phyloP scores from a whole-genome alignment of 2,113 vertebrate species.

The Rafetus swinhoei region DNA sequence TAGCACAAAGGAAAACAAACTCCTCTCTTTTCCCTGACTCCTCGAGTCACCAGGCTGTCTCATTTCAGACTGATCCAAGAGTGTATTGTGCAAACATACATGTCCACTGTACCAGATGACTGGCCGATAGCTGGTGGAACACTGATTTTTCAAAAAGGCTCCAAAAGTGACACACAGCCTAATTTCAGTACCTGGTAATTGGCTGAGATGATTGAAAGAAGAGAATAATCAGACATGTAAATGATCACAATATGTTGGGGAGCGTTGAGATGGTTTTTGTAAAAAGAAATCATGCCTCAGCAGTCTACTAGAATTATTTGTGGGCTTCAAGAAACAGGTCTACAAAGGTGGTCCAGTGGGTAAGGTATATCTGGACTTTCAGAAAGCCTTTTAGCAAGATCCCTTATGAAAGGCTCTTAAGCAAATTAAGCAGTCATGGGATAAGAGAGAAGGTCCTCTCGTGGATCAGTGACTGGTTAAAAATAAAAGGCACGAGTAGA shows the following conservation, averaged over 20 bases:
- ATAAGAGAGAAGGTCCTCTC: background rate
- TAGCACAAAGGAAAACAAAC: slow-evolving; percentile 70
- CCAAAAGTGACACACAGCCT: background rate
- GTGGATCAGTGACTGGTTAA: background rate
- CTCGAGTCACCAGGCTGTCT: slow-evolving; percentile 7
- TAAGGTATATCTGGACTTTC: background rate
- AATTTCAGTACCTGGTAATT: background rate
- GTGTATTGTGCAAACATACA: background rate
- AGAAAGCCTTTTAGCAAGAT: background rate
- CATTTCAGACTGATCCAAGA: background rate
- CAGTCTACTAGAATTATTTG: background rate
- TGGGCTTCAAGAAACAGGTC: background rate
- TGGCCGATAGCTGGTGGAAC: background rate
- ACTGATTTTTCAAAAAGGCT: background rate
- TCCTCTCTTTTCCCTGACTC: background rate
- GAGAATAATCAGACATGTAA: background rate
- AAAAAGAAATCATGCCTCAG: background rate
- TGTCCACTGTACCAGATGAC: background rate
- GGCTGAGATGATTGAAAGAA: background rate
- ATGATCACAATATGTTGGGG: background rate
- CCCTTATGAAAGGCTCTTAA: background rate
- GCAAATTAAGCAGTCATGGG: background rate
- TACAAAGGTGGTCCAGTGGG: background rate
- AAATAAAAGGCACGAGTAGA: background rate
- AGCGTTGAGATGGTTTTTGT: background rate